Percentiles rank a stretch among this genome's conserved stretches.
Conservation (phyloP, 2,113 vertebrate species). For the Strix aluco region DNA sequence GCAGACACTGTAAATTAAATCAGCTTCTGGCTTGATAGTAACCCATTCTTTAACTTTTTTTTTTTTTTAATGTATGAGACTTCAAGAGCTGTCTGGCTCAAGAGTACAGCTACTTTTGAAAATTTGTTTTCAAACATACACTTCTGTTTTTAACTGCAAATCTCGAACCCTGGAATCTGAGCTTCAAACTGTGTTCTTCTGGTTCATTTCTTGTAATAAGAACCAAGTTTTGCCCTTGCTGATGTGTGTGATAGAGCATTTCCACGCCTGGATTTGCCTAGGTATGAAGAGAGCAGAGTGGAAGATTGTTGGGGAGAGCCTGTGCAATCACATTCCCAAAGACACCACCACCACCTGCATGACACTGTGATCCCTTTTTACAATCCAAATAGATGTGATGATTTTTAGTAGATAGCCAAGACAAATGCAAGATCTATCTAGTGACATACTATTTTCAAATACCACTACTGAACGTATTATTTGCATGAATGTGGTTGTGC, state of each 20-base stretch:
- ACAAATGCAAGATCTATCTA: not conserved
- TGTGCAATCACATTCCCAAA: accelerated
- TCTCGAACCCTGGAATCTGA: not conserved
- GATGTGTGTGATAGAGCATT: not conserved
- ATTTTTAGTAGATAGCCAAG: not conserved
- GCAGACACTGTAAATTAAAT: not conserved
- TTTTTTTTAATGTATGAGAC: not conserved
- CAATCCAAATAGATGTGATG: not conserved
- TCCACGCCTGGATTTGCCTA: not conserved
- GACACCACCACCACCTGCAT: not conserved
- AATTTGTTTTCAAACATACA: not conserved
- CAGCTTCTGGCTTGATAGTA: not conserved
- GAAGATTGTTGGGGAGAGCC: not conserved
- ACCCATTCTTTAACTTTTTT: not conserved
- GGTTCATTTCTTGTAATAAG: not conserved
- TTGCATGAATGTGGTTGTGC: not conserved
- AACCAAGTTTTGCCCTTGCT: not conserved
- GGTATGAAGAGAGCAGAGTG: not conserved
- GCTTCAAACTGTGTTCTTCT: not conserved
- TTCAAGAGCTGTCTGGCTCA: not conserved
- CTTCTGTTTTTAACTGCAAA: not conserved
- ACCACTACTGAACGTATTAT: not conserved
- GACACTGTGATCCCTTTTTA: not conserved
- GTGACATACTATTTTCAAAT: not conserved
- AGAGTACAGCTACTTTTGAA: not conserved